These are phyloP conservation scores for Neosalanx taihuensis DNA, from an alignment of 2,797 vertebrate genomes.

Conservation along the genomic window DNA sequence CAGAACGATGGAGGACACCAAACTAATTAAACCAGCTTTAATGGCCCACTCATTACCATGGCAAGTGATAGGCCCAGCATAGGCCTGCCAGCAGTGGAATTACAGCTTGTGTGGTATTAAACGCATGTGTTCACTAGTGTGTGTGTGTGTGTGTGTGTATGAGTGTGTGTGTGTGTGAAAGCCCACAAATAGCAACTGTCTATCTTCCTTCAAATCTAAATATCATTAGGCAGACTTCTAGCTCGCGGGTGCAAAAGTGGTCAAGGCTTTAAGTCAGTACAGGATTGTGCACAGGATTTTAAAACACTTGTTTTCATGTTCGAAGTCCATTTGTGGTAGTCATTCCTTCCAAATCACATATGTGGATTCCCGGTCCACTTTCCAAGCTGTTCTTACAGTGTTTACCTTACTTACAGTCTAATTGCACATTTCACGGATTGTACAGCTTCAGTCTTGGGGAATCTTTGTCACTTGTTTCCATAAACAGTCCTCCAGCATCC, in stretches of 20 bases:
- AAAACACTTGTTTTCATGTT: slow-evolving; percentile 7
- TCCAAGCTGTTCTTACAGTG: background rate
- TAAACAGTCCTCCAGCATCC: too few relatives aligned
- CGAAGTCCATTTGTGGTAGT: background rate
- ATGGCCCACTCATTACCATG: slow-evolving; percentile 41
- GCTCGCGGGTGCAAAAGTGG: background rate
- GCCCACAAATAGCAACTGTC: slow-evolving; percentile 20
- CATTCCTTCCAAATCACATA: background rate
- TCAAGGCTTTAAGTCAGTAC: slow-evolving; percentile 5
- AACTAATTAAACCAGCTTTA: slow-evolving; percentile 45
- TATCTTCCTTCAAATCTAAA: slow-evolving; percentile 11
- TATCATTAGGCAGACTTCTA: slow-evolving; percentile 10
- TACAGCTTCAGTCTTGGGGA: too few relatives aligned
- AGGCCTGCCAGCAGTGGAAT: slow-evolving; percentile 30
- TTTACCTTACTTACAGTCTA: background rate
- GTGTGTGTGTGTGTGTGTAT: slow-evolving; percentile 10
- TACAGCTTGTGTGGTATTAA: slow-evolving; percentile 6
- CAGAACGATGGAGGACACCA: slow-evolving; percentile 23
- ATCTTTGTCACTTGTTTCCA: too few relatives aligned
- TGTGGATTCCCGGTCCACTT: background rate
- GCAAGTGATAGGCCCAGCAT: slow-evolving; percentile 27
- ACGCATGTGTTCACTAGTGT: slow-evolving; percentile 3
- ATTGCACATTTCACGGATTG: background rate
- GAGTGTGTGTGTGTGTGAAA: background rate
- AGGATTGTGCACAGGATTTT: background rate